phyloP scores from a whole-genome alignment of 2,797 vertebrate species.

The Crax fasciolata region DNA sequence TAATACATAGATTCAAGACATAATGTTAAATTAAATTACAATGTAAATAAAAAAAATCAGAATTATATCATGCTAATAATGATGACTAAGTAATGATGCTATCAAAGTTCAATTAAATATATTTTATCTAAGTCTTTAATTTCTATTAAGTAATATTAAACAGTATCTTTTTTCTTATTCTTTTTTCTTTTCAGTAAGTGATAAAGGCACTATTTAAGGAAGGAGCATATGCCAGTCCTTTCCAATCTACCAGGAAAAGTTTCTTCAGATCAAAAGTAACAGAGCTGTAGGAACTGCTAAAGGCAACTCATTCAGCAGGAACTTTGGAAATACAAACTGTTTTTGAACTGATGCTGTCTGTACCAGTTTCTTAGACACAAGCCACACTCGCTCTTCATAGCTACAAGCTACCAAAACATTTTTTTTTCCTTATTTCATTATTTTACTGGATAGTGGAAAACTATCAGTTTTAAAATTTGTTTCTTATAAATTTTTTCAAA shows the following conservation, averaged over 20 bases:
- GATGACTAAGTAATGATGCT: not conserved
- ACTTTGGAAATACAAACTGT: not conserved
- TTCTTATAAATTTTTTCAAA: not conserved
- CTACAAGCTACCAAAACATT: not conserved
- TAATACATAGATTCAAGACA: not conserved
- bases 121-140: not conserved
- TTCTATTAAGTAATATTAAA: not conserved
- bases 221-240: not conserved
- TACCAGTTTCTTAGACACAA: not conserved
- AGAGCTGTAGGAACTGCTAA: not conserved
- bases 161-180: not conserved
- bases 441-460: not conserved
- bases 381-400: not conserved
- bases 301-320: not conserved
- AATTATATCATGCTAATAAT: not conserved
- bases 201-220: not conserved
- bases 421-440: not conserved
- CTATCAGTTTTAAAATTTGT: not conserved
- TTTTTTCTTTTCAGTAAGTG: not conserved
- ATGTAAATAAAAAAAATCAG: not conserved
- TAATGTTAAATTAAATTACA: not conserved
- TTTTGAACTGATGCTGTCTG: not conserved
- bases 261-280: not conserved
- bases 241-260: not conserved
- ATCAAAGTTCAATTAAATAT: not conserved